These are phyloP conservation scores for Andrena minutula DNA, from an alignment of 2,888 invertebrate species.

Conservation along the genomic window DNA sequence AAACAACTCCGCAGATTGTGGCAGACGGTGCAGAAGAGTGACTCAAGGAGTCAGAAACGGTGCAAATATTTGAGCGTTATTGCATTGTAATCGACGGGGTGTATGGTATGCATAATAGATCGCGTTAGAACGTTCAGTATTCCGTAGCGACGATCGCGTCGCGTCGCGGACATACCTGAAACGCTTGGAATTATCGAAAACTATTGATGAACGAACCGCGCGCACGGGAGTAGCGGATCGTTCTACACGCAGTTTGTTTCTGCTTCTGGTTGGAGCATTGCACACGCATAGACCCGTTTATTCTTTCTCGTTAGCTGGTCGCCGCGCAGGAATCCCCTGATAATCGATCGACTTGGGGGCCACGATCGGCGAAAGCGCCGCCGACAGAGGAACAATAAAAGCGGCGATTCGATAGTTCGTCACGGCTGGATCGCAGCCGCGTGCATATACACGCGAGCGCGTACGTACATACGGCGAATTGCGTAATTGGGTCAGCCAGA, in stretches of 20 bases:
- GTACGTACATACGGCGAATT: conserved; percentile 69
- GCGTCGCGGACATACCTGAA: background rate
- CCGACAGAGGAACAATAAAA: conserved; percentile 27
- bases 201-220: background rate
- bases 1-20: too few species aligned
- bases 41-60: background rate
- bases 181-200: conserved; percentile 1
- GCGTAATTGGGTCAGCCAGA: conserved; percentile 83
- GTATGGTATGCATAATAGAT: conserved; percentile 32
- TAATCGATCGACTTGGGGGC: conserved; percentile 26
- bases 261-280: background rate
- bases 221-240: background rate
- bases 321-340: background rate
- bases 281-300: background rate
- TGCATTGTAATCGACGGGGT: conserved; percentile 5
- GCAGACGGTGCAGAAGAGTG: background rate
- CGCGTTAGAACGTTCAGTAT: background rate
- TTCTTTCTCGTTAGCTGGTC: background rate
- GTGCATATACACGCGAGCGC: conserved; percentile 20
- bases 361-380: conserved; percentile 30
- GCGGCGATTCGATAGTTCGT: conserved; percentile 38
- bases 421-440: conserved; percentile 25
- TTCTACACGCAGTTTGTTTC: background rate
- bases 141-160: background rate
- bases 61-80: background rate